Base-by-base conservation (phyloP, 2,888 invertebrate genomes). In the Tachina lurida region DNA sequence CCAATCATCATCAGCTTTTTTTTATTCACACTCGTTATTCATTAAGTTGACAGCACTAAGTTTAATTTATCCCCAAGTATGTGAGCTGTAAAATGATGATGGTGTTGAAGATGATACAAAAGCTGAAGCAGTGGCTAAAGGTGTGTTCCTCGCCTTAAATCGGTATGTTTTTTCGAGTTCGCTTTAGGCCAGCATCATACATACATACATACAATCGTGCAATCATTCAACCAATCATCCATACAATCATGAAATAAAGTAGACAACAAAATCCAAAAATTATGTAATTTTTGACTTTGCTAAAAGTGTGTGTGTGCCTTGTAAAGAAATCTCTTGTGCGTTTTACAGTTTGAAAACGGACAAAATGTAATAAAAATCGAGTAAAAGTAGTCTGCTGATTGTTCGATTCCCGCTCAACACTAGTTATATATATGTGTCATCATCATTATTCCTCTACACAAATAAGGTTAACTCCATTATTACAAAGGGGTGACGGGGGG, bases 201-300 rank as follows among this genome's bases (percentile, higher is more conserved):
- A 17, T 10, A 31, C 5, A 39, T 7, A 12, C 7, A 31, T 31
- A 31, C 7, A 31, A 31, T 15, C 41, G 41, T n/a, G 19, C 74
- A 74, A 43, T 62, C 43, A 62, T 63, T 70, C 47, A 62, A 60
- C 58, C 52, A 73, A 52, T 62, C 77, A 77, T 60, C 45, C 52
- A 52, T 47, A 49, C 12, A 47, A n/a, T 54, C 39, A 54, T 71
- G 19, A 58, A 58, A 65, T 67, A 56, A 45, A 75, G 39, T 52
- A 84, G 63, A 45, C 58, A 12, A 47, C 19, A 45, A 60, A 73
- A 71, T 12, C n/a, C 58, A 84, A 47, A 76, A 67, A 47, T 85
- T 81, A 81, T 74, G 77, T 78, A 81, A 85, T 58, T 67, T 76
- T 74, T 81, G 75, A 81, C 68, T 85, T 81, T 81, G 76, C 54